These are phyloP conservation scores for Brachypalpus laphriformis DNA, from an alignment of 2,888 invertebrate species.

Conservation along the genomic window DNA sequence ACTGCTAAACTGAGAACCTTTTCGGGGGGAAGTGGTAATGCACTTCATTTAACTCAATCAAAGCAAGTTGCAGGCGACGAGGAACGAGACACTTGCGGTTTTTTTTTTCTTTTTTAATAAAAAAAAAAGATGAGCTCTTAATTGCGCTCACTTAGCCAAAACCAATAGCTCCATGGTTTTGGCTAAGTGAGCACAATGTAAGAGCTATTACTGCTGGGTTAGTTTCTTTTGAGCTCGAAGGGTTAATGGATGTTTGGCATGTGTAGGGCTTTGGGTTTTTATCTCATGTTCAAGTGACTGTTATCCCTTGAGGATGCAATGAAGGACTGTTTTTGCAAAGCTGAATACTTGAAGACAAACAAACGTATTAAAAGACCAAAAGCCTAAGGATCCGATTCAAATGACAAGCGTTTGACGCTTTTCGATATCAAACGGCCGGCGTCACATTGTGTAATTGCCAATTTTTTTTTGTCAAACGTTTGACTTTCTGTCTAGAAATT, in stretches of 20 bases:
- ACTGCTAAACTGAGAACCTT: constrained; percentile 28
- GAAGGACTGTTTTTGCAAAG: no score
- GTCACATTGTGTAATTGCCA: no score
- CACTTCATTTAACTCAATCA: not conserved
- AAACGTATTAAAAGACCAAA: no score
- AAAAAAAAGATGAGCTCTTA: not conserved
- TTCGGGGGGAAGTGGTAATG: not conserved
- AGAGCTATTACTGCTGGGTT: not conserved
- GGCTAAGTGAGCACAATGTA: constrained; percentile 19
- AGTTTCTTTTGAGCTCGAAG: no score
- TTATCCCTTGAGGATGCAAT: no score
- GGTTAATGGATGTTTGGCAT: not conserved
- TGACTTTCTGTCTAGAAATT: no score
- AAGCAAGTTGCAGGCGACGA: not conserved
- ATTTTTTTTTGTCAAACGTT: no score
- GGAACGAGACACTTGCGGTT: not conserved
- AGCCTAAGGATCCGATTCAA: no score
- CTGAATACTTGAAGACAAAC: no score
- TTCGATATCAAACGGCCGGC: no score
- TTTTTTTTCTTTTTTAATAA: not conserved
- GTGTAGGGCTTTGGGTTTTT: not conserved
- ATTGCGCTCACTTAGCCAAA: no score
- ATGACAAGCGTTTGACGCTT: no score
- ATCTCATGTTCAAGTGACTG: not conserved
- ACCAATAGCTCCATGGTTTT: not conserved